Evolutionary conservation across 2,113 vertebrate species (phyloP).

Genomic region (Catharus fuscescens): DNA sequence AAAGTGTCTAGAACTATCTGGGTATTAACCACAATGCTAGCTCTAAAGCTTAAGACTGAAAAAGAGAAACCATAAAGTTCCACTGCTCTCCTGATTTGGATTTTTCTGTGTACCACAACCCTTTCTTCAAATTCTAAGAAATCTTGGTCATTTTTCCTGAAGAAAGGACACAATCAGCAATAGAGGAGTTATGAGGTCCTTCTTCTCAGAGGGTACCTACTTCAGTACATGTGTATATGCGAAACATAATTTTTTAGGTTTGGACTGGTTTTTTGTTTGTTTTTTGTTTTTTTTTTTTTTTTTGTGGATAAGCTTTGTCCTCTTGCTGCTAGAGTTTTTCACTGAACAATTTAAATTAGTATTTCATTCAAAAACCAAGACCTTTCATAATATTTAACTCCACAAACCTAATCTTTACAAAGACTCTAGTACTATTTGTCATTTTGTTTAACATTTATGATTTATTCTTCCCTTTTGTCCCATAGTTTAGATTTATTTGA

Average conservation of each 20-base stretch:
- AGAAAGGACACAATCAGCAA: neutral
- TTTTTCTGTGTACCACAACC: neutral
- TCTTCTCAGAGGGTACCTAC: neutral
- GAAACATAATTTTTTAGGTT: neutral
- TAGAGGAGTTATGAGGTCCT: neutral
- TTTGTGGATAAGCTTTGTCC: neutral
- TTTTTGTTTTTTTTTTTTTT: too few relatives aligned
- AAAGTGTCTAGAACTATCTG: neutral
- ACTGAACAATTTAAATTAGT: neutral
- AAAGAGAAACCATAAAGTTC: neutral
- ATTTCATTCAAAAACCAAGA: neutral
- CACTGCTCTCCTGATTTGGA: neutral
- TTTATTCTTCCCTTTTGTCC: neutral
- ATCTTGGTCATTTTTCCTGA: neutral
- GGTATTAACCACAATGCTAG: neutral
- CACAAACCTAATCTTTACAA: neutral
- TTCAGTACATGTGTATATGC: fast-evolving
- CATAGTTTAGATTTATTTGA: neutral
- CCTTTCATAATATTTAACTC: neutral
- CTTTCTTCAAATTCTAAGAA: neutral
- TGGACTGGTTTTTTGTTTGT: neutral
- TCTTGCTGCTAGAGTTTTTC: neutral
- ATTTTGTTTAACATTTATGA: neutral
- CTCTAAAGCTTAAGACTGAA: neutral
- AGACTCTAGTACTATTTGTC: neutral